Evolutionary conservation across 2,888 invertebrate species (phyloP).

Genomic region (Carcina quercana): DNA sequence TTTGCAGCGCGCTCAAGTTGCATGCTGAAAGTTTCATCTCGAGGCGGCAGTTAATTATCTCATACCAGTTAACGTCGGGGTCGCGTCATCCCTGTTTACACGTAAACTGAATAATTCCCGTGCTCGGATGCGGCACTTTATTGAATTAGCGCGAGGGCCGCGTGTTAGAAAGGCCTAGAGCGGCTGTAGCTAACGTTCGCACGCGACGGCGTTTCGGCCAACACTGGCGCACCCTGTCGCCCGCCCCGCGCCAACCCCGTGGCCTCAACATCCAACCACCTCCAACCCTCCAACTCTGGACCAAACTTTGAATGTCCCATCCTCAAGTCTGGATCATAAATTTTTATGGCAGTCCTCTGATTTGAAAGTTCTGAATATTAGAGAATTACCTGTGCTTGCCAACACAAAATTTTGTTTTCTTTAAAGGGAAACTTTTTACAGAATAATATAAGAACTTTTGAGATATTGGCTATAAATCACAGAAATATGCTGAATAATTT

Average conservation of each 20-base stretch:
- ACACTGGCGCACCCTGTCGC: slow-evolving; percentile 52
- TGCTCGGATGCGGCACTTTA: slow-evolving; percentile 60
- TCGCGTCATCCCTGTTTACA: slow-evolving; percentile 37
- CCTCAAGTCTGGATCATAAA: background rate
- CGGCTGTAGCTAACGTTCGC: slow-evolving; percentile 42
- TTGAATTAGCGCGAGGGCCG: slow-evolving; percentile 47
- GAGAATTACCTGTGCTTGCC: too few species aligned
- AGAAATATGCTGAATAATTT: too few species aligned
- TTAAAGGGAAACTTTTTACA: too few species aligned
- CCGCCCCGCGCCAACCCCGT: slow-evolving; percentile 36
- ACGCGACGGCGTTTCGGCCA: slow-evolving; percentile 55
- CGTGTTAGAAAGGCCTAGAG: slow-evolving; percentile 21
- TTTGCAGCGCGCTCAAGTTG: slow-evolving; percentile 3
- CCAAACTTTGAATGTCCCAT: slow-evolving; percentile 3
- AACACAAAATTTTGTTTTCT: too few species aligned
- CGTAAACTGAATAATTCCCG: slow-evolving; percentile 28
- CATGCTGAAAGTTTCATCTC: slow-evolving; percentile 10
- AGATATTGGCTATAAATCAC: too few species aligned
- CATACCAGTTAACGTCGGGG: slow-evolving; percentile 45
- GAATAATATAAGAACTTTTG: too few species aligned
- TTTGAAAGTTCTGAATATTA: too few species aligned
- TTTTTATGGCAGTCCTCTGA: too few species aligned
- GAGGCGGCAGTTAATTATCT: slow-evolving; percentile 15
- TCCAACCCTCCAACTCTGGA: too few species aligned
- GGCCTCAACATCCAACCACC: too few species aligned